Conservation (phyloP, 2,113 vertebrate genomes). For the Scalopus aquaticus region DNA sequence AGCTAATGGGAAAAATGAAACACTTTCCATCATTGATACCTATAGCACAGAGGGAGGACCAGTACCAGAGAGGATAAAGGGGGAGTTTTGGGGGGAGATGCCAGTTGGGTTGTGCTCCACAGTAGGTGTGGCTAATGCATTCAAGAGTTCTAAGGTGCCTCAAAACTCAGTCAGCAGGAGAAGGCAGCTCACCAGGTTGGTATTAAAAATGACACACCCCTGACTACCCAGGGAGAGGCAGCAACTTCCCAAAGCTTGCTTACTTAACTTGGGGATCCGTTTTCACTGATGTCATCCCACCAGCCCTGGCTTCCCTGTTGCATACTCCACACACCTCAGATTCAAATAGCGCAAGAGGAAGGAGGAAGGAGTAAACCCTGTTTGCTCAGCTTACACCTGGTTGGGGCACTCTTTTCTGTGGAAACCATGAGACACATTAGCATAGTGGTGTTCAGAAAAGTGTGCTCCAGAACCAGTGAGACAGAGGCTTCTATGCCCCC, state of each 20-base stretch:
- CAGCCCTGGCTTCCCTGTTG: not conserved
- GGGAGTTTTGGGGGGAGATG: rapidly evolving
- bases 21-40: not conserved
- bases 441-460: not conserved
- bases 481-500: not conserved
- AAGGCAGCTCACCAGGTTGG: not conserved
- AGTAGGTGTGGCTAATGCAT: not conserved
- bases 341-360: not conserved
- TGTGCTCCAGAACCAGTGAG: not conserved
- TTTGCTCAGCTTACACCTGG: not conserved
- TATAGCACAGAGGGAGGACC: not conserved
- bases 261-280: too few relatives aligned
- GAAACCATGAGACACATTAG: not conserved
- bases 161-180: not conserved
- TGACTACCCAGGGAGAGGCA: not conserved
- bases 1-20: not conserved
- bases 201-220: not conserved
- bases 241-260: not conserved
- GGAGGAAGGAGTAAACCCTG: too few relatives aligned
- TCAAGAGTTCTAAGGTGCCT: too few relatives aligned
- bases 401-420: not conserved
- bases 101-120: not conserved
- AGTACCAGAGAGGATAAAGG: not conserved
- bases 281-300: not conserved
- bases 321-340: not conserved